These are phyloP conservation scores for Drosophila sechellia DNA, from an alignment of 1,140 invertebrate species.

Conservation along the genomic window DNA sequence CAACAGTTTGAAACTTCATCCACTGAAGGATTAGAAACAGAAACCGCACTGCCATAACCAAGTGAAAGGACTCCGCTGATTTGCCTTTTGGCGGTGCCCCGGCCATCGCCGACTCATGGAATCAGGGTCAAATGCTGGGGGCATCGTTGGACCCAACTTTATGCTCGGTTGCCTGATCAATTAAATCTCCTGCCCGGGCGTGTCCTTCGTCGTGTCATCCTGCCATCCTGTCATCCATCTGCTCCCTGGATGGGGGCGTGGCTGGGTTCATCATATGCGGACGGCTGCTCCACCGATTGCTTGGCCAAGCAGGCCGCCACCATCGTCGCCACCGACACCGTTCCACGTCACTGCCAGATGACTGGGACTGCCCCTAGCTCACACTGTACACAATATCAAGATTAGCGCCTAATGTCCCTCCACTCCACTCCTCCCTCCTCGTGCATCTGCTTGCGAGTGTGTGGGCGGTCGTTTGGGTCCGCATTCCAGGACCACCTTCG, in stretches of 20 bases:
- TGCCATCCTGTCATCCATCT: constrained; percentile 37
- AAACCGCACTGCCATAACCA: constrained; percentile 6
- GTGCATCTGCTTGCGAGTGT: background rate
- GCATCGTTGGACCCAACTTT: constrained; percentile 60
- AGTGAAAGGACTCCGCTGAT: constrained; percentile 1
- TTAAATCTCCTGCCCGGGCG: constrained; percentile 65
- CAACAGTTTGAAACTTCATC: constrained; percentile 36
- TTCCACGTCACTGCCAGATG: constrained; percentile 66
- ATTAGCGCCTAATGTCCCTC: constrained; percentile 66
- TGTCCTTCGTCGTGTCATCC: constrained; percentile 1
- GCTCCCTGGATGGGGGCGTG: constrained; percentile 14
- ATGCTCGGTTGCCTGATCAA: constrained; percentile 75
- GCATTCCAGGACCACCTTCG: constrained; percentile 1
- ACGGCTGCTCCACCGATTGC: constrained; percentile 21
- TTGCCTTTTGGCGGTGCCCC: constrained; percentile 4
- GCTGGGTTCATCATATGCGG: background rate
- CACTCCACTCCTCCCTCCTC: background rate
- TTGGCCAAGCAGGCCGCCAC: constrained; percentile 41
- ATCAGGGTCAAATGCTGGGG: constrained; percentile 67
- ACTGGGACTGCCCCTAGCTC: constrained; percentile 6
- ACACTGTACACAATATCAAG: constrained; percentile 43
- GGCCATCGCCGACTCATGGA: constrained; percentile 62
- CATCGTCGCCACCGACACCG: constrained; percentile 12
- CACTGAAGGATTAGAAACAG: constrained; percentile 9
- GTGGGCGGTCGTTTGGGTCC: constrained; percentile 2